Evolutionary conservation across 2,113 vertebrate species (phyloP).

Genomic region (Dolichotis patagonum): DNA sequence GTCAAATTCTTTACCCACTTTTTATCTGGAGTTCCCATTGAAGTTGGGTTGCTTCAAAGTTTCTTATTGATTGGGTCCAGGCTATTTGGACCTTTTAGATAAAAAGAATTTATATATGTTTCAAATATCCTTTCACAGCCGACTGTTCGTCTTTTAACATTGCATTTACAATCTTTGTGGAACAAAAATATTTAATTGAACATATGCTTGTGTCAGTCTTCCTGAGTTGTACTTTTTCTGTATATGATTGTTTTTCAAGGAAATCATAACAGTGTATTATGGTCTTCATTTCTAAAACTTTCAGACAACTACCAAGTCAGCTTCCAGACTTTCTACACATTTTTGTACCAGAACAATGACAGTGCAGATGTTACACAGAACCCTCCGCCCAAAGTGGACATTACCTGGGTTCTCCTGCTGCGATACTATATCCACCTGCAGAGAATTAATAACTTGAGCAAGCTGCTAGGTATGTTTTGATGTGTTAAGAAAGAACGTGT

Average conservation of each 20-base stretch:
- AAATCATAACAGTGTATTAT: neutral
- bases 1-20: neutral
- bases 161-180: neutral
- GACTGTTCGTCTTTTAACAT: neutral
- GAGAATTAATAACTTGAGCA: slow-evolving; percentile 85
- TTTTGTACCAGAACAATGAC: slow-evolving; percentile 30
- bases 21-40: neutral
- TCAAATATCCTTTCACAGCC: neutral
- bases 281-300: slow-evolving; percentile 57
- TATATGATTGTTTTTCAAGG: neutral
- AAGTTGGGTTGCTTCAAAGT: neutral
- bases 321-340: slow-evolving; percentile 45
- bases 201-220: neutral
- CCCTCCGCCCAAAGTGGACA: slow-evolving; percentile 36
- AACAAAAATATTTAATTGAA: neutral
- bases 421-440: slow-evolving; percentile 88
- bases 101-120: neutral
- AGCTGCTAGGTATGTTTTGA: slow-evolving; percentile 83
- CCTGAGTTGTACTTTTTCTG: neutral
- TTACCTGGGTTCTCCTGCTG: slow-evolving; percentile 89
- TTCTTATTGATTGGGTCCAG: neutral
- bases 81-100: neutral
- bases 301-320: slow-evolving; percentile 80
- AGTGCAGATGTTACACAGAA: neutral
- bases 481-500: neutral